These are phyloP conservation scores for Danio albolineatus DNA, from an alignment of 2,797 vertebrate species.

Conservation along the genomic window DNA sequence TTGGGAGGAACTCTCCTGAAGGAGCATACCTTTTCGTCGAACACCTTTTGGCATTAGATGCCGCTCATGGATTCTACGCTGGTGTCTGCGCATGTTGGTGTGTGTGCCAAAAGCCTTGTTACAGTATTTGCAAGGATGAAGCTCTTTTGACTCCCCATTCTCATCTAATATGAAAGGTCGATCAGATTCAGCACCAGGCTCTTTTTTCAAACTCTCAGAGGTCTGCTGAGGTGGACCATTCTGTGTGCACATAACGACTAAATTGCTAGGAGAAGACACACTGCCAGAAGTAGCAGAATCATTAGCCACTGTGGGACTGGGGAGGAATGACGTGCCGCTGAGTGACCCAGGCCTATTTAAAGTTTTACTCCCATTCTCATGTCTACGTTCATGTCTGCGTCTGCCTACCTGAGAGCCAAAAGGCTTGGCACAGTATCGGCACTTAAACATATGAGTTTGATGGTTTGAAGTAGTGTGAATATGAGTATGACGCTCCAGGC, in stretches of 20 bases:
- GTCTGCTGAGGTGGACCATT: slow-evolving; percentile 74
- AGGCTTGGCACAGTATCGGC: slow-evolving; percentile 93
- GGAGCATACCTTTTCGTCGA: slow-evolving; percentile 90
- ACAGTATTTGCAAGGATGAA: slow-evolving; percentile 96
- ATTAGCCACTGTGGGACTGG: slow-evolving; percentile 70
- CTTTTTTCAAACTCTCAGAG: slow-evolving; percentile 72
- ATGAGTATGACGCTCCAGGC: slow-evolving; percentile 93
- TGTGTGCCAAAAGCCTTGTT: slow-evolving; percentile 98
- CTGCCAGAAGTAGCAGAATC: slow-evolving; percentile 80
- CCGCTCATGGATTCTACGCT: slow-evolving; percentile 95
- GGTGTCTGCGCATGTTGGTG: slow-evolving; percentile 96
- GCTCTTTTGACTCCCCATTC: slow-evolving; percentile 90
- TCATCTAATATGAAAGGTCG: slow-evolving; percentile 82
- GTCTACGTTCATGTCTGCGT: slow-evolving; percentile 92
- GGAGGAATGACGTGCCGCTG: slow-evolving; percentile 68
- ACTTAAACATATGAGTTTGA: slow-evolving; percentile 89
- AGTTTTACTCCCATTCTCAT: slow-evolving; percentile 86
- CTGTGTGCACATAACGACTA: slow-evolving; percentile 69
- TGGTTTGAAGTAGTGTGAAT: slow-evolving; percentile 87
- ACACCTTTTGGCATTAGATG: slow-evolving; percentile 97
- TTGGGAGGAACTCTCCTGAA: slow-evolving; percentile 80
- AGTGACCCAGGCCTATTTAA: slow-evolving; percentile 79
- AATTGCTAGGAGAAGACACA: slow-evolving; percentile 69
- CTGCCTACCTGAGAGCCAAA: slow-evolving; percentile 96
- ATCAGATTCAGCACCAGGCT: slow-evolving; percentile 67